Evolutionary conservation across 2,888 invertebrate species (phyloP).

Genomic region (Lacanobia wlatinum): DNA sequence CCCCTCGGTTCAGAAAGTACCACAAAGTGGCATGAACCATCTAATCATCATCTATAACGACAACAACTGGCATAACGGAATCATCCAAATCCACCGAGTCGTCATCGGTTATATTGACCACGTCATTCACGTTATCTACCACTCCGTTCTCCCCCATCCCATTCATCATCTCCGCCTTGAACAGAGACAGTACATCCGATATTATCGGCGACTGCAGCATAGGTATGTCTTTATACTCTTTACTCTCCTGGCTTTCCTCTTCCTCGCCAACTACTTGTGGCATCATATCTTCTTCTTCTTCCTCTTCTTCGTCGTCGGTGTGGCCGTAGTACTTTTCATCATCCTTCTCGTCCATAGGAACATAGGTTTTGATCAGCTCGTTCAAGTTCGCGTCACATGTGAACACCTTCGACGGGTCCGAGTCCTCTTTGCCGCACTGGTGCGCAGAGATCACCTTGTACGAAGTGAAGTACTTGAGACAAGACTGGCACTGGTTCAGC

Average conservation of each 20-base stretch:
- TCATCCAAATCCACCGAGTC: constrained; percentile 39
- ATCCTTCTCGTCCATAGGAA: constrained; percentile 83
- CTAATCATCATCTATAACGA: constrained; percentile 52
- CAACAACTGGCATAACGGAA: constrained; percentile 32
- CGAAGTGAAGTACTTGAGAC: constrained; percentile 86
- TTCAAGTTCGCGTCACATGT: constrained; percentile 79
- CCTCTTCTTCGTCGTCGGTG: constrained; percentile 78
- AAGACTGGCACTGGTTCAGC: constrained; percentile 89
- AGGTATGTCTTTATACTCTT: constrained; percentile 48
- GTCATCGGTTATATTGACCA: constrained; percentile 77
- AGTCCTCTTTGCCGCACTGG: constrained; percentile 81
- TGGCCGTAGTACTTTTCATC: constrained; percentile 86
- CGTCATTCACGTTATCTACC: constrained; percentile 60
- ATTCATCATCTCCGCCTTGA: constrained; percentile 72
- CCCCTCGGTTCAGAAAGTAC: neutral
- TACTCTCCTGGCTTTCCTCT: constrained; percentile 60
- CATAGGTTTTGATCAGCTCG: constrained; percentile 80
- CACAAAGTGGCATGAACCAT: neutral
- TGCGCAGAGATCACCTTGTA: constrained; percentile 80
- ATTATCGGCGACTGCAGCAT: constrained; percentile 82
- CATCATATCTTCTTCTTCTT: constrained; percentile 67
- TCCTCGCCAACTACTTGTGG: constrained; percentile 56
- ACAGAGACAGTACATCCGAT: constrained; percentile 85
- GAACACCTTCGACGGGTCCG: constrained; percentile 84
- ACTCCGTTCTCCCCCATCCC: constrained; percentile 66